Conservation (phyloP, 2,888 invertebrate species). For the Poecilus cupreus region DNA sequence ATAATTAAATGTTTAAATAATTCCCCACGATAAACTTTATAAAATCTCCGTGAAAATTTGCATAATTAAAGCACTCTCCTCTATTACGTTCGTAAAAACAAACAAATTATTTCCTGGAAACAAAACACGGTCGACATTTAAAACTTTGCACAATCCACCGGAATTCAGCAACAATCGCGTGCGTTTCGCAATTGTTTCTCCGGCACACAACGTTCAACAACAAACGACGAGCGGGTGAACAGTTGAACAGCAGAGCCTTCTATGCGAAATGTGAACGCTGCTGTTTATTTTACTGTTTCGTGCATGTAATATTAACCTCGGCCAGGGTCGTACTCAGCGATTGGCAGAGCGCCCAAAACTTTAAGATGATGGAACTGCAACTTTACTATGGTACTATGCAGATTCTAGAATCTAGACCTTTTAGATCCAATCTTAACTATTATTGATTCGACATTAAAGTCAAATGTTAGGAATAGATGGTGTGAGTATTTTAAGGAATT, state of each 20-base stretch:
- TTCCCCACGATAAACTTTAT: neutral
- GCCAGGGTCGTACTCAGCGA: neutral
- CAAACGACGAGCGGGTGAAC: neutral
- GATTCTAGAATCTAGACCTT: no score
- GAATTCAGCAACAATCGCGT: slow-evolving; percentile 32
- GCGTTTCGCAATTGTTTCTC: slow-evolving; percentile 20
- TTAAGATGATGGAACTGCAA: no score
- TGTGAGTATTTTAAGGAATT: no score
- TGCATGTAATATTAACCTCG: slow-evolving; percentile 31
- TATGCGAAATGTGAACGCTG: neutral
- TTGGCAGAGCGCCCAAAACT: no score
- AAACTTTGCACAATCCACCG: slow-evolving; percentile 33
- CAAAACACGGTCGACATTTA: slow-evolving; percentile 4
- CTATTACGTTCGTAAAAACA: neutral
- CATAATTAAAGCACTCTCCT: neutral
- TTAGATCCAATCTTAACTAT: no score
- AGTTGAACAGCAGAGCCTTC: neutral
- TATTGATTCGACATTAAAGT: no score
- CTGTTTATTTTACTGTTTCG: slow-evolving; percentile 18
- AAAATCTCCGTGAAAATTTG: neutral
- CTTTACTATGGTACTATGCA: no score
- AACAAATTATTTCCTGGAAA: slow-evolving; percentile 8
- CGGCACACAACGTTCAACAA: neutral
- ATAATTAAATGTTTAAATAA: neutral
- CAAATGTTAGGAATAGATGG: no score